Evolutionary conservation across 2,888 invertebrate species (phyloP).

Genomic region (Callyntrura guangdongensis): DNA sequence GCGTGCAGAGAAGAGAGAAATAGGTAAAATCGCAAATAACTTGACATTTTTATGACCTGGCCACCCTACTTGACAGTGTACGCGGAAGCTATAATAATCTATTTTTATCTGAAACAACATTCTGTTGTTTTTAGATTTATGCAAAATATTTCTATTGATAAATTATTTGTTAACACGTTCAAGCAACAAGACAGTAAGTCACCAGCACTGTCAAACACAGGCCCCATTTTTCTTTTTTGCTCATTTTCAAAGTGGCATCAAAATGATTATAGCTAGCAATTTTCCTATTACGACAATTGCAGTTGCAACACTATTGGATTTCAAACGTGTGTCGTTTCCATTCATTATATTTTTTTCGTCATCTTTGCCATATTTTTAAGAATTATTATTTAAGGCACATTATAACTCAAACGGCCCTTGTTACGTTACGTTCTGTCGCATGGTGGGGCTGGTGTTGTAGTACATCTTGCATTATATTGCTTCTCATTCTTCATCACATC

Average conservation of each 20-base stretch:
- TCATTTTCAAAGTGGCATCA: background rate
- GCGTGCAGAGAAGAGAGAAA: too few species aligned
- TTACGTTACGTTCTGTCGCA: background rate
- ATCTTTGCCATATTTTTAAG: background rate
- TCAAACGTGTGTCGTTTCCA: background rate
- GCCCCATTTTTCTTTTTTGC: background rate
- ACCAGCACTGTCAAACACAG: too few species aligned
- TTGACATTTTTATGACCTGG: too few species aligned
- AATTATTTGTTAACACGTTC: too few species aligned
- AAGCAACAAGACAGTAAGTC: too few species aligned
- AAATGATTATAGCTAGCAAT: background rate
- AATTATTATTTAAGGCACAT: background rate
- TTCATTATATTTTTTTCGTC: conserved; percentile 20
- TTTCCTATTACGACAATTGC: conserved; percentile 8
- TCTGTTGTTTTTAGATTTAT: too few species aligned
- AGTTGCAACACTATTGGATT: conserved; percentile 9
- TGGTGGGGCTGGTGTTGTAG: background rate
- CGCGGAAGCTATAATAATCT: too few species aligned
- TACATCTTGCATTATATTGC: background rate
- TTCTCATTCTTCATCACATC: background rate
- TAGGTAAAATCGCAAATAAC: too few species aligned
- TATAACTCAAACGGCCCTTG: background rate
- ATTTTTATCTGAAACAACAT: too few species aligned
- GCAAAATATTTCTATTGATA: too few species aligned
- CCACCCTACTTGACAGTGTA: too few species aligned